Evolutionary conservation across 2,888 invertebrate genomes (phyloP).

Genomic region (Andricus quercusramuli): DNA sequence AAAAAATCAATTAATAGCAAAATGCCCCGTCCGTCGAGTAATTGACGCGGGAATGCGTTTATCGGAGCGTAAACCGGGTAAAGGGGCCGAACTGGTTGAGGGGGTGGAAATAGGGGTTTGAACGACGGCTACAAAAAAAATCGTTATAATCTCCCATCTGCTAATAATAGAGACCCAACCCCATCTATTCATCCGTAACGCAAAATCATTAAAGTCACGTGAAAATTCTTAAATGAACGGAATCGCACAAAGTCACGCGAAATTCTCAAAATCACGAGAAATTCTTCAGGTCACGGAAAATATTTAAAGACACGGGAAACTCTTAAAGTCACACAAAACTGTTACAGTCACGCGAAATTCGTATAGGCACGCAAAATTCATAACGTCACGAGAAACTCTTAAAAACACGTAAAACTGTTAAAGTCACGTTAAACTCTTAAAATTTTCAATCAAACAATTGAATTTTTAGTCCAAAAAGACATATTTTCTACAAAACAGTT

Average conservation of each 20-base stretch:
- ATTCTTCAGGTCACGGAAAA: background rate
- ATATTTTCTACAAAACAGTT: too few species aligned
- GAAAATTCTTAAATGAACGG: too few species aligned
- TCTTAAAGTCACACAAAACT: too few species aligned
- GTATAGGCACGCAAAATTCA: too few species aligned
- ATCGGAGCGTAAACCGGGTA: conserved; percentile 73
- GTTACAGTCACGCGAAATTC: too few species aligned
- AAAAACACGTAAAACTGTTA: too few species aligned
- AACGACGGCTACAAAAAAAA: conserved; percentile 66
- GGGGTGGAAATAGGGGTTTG: conserved; percentile 58
- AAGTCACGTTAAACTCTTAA: too few species aligned
- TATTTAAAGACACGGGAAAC: background rate
- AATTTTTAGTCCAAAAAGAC: too few species aligned
- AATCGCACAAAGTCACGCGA: background rate
- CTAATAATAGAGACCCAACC: conserved; percentile 76
- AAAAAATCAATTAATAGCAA: conserved; percentile 75
- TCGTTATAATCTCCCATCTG: conserved; percentile 77
- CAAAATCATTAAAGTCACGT: background rate
- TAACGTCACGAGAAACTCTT: too few species aligned
- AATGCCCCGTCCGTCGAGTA: conserved; percentile 68
- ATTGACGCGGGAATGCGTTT: conserved; percentile 75
- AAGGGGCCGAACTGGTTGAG: conserved; percentile 57
- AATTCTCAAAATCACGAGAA: too few species aligned
- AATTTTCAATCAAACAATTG: too few species aligned
- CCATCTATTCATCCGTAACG: conserved; percentile 67